Conservation (phyloP, 2,797 vertebrate species). For the Falco biarmicus region DNA sequence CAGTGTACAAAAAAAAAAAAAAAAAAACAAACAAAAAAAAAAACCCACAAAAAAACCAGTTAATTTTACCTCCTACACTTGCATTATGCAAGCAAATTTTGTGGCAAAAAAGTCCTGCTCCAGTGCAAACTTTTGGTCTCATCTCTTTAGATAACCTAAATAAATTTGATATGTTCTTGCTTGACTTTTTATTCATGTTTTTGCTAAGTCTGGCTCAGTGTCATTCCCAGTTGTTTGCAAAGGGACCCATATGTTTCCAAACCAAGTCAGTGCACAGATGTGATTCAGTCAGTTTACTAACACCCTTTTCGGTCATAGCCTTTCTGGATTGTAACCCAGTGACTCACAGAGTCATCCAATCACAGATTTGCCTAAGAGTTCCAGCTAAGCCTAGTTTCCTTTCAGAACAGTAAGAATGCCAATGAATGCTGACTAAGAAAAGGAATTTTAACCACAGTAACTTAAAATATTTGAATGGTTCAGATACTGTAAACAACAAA, state of each 20-base stretch:
- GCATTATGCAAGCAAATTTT: background rate
- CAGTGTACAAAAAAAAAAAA: background rate
- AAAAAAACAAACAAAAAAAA: background rate
- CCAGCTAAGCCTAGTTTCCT: background rate
- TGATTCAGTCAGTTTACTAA: background rate
- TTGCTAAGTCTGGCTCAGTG: background rate
- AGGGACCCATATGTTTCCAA: background rate
- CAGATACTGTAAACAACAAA: background rate
- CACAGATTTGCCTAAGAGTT: background rate
- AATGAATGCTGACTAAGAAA: background rate
- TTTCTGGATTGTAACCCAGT: constrained; percentile 8
- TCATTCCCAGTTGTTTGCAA: background rate
- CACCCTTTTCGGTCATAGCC: background rate
- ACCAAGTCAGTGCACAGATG: background rate
- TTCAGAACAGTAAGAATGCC: background rate
- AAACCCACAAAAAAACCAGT: background rate
- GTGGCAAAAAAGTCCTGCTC: background rate
- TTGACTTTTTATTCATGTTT: background rate
- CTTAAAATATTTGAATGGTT: constrained; percentile 9
- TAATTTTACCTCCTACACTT: background rate
- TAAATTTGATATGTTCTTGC: background rate
- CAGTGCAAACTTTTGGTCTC: background rate
- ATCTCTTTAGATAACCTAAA: background rate
- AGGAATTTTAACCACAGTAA: constrained; percentile 44
- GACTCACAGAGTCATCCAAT: constrained; percentile 8